Percentiles rank a stretch among this genome's conserved stretches.
These are phyloP conservation scores for Lasioglossum vierecki DNA, from an alignment of 2,888 invertebrate genomes.

Conservation along the genomic window DNA sequence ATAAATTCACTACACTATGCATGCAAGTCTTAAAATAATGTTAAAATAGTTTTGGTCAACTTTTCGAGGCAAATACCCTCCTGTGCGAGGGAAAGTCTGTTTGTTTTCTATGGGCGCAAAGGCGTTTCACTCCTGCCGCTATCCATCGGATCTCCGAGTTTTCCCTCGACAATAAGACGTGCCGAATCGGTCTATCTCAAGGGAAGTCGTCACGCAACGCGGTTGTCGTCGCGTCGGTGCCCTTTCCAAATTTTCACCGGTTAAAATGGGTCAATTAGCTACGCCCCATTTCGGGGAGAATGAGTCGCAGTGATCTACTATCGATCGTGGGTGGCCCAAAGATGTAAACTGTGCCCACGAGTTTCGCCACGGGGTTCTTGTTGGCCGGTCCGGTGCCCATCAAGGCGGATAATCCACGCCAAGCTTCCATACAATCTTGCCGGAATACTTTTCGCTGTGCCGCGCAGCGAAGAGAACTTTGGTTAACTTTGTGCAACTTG, in stretches of 20 bases:
- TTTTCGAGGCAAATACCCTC: no score
- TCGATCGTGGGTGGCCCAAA: constrained; percentile 62
- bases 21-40: no score
- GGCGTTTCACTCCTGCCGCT: constrained; percentile 16
- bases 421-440: constrained; percentile 23
- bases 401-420: constrained; percentile 72
- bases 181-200: constrained; percentile 7
- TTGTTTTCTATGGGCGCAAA: constrained; percentile 15
- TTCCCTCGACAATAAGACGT: constrained; percentile 20
- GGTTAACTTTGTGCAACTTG: constrained; percentile 70
- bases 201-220: not conserved
- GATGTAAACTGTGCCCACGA: constrained; percentile 40
- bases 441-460: constrained; percentile 26
- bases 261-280: constrained; percentile 42
- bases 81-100: no score
- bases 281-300: constrained; percentile 4
- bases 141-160: constrained; percentile 31
- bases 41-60: no score
- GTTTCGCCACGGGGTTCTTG: constrained; percentile 56
- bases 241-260: constrained; percentile 5
- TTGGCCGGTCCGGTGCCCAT: constrained; percentile 61
- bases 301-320: not conserved
- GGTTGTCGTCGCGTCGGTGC: constrained; percentile 6
- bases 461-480: constrained; percentile 24
- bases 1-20: no score